These are phyloP conservation scores for Rhyacophila evoluta DNA, from an alignment of 2,888 invertebrate species.

Conservation along the genomic window DNA sequence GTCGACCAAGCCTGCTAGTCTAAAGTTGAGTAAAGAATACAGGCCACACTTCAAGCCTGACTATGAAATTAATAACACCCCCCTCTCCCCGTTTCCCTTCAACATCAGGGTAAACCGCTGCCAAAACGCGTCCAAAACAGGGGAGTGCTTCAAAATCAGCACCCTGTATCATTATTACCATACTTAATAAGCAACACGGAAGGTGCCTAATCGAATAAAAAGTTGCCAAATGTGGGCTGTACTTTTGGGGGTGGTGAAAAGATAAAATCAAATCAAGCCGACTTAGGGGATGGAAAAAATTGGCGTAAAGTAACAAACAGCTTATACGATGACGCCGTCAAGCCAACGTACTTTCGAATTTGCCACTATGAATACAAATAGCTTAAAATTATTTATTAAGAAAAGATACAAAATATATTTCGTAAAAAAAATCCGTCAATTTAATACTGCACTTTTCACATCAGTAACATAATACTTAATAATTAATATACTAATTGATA, in stretches of 20 bases:
- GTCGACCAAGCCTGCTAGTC: background rate
- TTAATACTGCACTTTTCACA: too few species aligned
- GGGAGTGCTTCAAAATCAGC: constrained; percentile 15
- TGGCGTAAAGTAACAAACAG: too few species aligned
- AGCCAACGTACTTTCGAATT: too few species aligned
- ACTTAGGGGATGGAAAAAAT: background rate
- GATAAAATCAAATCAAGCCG: constrained; percentile 7
- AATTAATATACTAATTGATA: too few species aligned
- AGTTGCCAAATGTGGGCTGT: background rate
- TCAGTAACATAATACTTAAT: too few species aligned
- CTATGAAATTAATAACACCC: constrained; percentile 17
- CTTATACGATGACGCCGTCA: too few species aligned
- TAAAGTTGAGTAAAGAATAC: background rate
- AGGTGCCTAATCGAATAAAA: background rate
- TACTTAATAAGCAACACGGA: background rate
- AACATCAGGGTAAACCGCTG: background rate
- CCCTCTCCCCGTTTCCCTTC: background rate
- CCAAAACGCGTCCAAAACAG: background rate
- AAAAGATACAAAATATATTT: too few species aligned
- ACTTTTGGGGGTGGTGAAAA: background rate
- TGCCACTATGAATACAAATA: too few species aligned
- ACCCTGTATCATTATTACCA: constrained; percentile 24
- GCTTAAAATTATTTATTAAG: too few species aligned
- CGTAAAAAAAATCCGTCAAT: too few species aligned
- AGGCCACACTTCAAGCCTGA: background rate